phyloP scores from a whole-genome alignment of 2,113 vertebrate species.

The Cyprinodon tularosa region DNA sequence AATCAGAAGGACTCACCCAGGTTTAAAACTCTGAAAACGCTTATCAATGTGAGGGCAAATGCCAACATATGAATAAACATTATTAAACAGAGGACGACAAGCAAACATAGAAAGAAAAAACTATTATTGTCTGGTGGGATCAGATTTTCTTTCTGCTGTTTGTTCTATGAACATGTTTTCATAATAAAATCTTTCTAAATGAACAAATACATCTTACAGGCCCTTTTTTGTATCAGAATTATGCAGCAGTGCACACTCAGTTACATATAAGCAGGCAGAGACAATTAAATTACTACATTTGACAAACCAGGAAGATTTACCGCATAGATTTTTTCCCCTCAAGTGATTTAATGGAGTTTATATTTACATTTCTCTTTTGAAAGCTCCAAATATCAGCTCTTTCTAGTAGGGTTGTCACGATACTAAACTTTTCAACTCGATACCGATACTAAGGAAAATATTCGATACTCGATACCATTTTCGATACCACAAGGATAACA shows the following conservation, averaged over 20 bases:
- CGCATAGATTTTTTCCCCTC: too few relatives aligned
- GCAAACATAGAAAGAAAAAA: neutral
- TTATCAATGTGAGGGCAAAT: slow-evolving; percentile 6
- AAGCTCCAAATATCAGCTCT: too few relatives aligned
- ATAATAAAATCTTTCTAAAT: neutral
- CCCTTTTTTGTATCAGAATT: neutral
- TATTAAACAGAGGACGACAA: neutral
- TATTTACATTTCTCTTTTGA: too few relatives aligned
- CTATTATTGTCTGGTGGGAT: neutral
- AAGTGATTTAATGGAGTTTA: too few relatives aligned
- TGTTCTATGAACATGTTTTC: neutral
- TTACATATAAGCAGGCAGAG: neutral
- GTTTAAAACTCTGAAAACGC: slow-evolving; percentile 53
- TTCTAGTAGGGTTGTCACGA: too few relatives aligned
- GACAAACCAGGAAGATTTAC: too few relatives aligned
- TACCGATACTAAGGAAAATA: too few relatives aligned
- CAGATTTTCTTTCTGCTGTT: neutral
- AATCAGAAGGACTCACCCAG: slow-evolving; percentile 32
- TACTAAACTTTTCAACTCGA: too few relatives aligned
- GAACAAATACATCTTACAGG: neutral
- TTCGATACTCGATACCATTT: too few relatives aligned
- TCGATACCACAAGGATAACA: too few relatives aligned
- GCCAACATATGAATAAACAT: too few relatives aligned
- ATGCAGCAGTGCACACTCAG: neutral
- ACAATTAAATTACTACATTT: too few relatives aligned